Evolutionary conservation across 1,140 invertebrate genomes (phyloP), one percentile per base, ranked within the genome.

Genomic region (Drosophila nigromelanica): DNA sequence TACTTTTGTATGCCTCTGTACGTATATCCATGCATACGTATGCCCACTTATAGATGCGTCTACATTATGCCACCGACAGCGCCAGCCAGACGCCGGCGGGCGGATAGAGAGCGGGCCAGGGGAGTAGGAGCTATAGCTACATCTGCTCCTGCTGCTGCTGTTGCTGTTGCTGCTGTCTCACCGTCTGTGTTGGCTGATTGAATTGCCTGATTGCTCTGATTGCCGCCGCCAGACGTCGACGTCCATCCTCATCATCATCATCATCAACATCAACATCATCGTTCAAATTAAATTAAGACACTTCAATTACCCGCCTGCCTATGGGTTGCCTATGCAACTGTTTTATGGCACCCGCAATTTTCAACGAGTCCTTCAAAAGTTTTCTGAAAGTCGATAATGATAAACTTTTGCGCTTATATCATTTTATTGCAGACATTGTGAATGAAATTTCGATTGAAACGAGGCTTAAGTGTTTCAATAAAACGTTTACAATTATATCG

Each of bases 151-250:
- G 58, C 61, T 14, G 43, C 21, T 37, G 21, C 58, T 18, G n/a
- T 48, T 45, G 43, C 27, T 18, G 12, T 50, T 78, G 62, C 51
- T 60, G 21, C 33, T 24, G 54, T 52, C 42, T 35, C 30, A 40
- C 48, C 21, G 71, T 73, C 64, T 52, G 67, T 61, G 79, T 75
- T 79, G 67, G 72, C 75, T 87, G 82, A 87, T 86, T 87, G 78
- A 86, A 86, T 86, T 78, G 78, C 78, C 82, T 87, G 82, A 86
- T 87, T 89, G 82, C 78, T 76, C 82, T 82, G 83, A 87, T 87
- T 87, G 78, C 83, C 68, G 78, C 79, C 50, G 73, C 62, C 83
- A 89, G 82, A 89, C 83, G 64, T 77, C 18, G 56, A 42, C 39
- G 51, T 56, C 42, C 60, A 2, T 14, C 51, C 10, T 18, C 66